phyloP scores from a whole-genome alignment of 2,888 invertebrate species.

The Keiferia lycopersicella region DNA sequence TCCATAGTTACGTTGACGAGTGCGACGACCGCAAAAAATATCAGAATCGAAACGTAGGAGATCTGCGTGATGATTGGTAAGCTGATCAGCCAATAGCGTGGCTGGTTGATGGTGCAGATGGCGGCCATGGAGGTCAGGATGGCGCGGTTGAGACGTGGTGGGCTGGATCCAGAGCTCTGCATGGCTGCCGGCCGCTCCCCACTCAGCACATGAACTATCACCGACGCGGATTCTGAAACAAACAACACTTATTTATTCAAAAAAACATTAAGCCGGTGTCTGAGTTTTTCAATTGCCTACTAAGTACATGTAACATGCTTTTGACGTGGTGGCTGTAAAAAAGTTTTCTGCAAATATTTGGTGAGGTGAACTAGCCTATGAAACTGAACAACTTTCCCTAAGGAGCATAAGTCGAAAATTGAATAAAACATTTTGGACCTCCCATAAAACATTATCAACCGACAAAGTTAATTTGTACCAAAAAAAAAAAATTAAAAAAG shows the following conservation, averaged over 20 bases:
- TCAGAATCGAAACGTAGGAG: conserved; percentile 45
- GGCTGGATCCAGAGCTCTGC: conserved; percentile 77
- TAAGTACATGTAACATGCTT: too few relatives aligned
- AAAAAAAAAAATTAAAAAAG: too few relatives aligned
- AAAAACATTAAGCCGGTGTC: background rate
- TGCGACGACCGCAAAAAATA: conserved; percentile 43
- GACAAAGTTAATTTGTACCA: too few relatives aligned
- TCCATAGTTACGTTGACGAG: conserved; percentile 38
- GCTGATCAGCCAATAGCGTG: conserved; percentile 43
- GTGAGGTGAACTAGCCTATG: too few relatives aligned
- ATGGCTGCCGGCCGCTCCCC: conserved; percentile 86
- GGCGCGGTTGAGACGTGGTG: conserved; percentile 59
- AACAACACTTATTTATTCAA: background rate
- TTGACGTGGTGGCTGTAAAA: too few relatives aligned
- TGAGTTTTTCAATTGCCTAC: too few relatives aligned
- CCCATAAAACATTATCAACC: too few relatives aligned
- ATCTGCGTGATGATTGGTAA: conserved; percentile 46
- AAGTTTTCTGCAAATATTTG: too few relatives aligned
- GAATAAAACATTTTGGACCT: too few relatives aligned
- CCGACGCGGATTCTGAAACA: conserved; percentile 87
- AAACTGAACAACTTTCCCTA: too few relatives aligned
- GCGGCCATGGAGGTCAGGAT: conserved; percentile 57
- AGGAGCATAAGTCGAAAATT: too few relatives aligned
- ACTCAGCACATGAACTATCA: conserved; percentile 91
- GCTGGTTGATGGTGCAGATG: conserved; percentile 51